These are phyloP conservation scores for Liodrosophila aerea DNA, from an alignment of 2,888 invertebrate genomes.

Conservation along the genomic window DNA sequence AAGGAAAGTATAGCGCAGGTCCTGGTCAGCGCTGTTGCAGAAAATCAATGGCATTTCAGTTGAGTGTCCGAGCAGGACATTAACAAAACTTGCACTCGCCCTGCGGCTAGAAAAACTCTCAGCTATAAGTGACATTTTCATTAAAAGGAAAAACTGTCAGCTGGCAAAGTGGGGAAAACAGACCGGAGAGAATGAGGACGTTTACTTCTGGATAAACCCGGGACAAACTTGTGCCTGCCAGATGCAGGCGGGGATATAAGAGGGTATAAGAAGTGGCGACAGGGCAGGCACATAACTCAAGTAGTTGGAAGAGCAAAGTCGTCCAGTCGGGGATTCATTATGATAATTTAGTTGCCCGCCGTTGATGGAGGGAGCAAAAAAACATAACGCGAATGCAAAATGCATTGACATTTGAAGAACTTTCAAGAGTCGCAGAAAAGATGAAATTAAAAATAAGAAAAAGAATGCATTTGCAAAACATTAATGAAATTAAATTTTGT, in stretches of 20 bases:
- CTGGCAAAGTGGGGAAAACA: not conserved
- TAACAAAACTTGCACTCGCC: constrained; percentile 45
- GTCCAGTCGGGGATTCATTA: constrained; percentile 72
- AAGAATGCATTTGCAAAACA: constrained; percentile 26
- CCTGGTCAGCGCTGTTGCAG: constrained; percentile 67
- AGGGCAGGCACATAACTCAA: constrained; percentile 48
- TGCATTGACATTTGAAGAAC: constrained; percentile 74
- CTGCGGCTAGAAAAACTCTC: constrained; percentile 45
- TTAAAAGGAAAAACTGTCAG: constrained; percentile 63
- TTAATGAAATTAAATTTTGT: constrained; percentile 71
- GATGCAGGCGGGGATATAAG: constrained; percentile 21
- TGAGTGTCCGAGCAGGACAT: constrained; percentile 37
- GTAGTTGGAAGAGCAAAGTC: constrained; percentile 66
- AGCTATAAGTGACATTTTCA: constrained; percentile 72
- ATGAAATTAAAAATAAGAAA: constrained; percentile 1
- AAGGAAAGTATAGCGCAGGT: constrained; percentile 9
- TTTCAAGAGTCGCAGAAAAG: constrained; percentile 51
- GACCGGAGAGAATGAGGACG: constrained; percentile 22
- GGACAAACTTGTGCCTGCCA: constrained; percentile 27
- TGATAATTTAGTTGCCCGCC: constrained; percentile 70
- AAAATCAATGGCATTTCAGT: constrained; percentile 60
- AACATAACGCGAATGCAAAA: constrained; percentile 51
- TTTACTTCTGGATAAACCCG: constrained; percentile 35
- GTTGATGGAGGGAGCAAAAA: constrained; percentile 17
- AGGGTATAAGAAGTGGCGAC: constrained; percentile 14